phyloP scores from a whole-genome alignment of 2,797 vertebrate species.

The Poecile montanus region DNA sequence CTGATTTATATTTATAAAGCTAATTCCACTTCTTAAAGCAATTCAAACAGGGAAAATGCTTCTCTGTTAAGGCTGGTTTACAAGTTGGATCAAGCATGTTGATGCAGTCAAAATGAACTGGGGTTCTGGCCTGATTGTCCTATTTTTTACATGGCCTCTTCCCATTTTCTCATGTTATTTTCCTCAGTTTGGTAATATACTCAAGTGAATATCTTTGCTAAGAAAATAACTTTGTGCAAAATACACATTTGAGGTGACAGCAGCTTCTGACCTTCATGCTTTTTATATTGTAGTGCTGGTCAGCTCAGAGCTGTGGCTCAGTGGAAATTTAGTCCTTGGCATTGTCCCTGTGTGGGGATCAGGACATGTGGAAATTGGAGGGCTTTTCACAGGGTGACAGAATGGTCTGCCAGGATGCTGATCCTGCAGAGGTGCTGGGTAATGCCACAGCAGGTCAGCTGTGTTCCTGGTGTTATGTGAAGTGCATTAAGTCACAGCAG shows the following conservation, averaged over 20 bases:
- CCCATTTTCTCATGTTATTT: constrained; percentile 16
- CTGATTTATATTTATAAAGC: constrained; percentile 66
- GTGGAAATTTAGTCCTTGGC: constrained; percentile 36
- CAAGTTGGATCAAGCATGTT: not conserved
- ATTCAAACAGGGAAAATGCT: constrained; percentile 43
- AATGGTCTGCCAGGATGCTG: not conserved
- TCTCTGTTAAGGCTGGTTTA: not conserved
- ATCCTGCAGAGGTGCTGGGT: not conserved
- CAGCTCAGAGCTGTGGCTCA: constrained; percentile 8
- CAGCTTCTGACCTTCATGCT: constrained; percentile 52
- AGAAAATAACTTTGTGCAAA: constrained; percentile 31
- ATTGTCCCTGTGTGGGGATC: not conserved
- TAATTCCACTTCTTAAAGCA: constrained; percentile 48
- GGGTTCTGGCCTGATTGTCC: not conserved
- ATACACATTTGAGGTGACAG: constrained; percentile 24
- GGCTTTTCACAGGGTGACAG: not conserved
- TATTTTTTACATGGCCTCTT: constrained; percentile 10
- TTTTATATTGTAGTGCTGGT: constrained; percentile 24
- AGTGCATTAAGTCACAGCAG: not conserved
- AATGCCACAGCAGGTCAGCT: not conserved
- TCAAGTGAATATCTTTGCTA: not conserved
- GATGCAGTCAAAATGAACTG: not conserved
- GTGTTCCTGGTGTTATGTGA: not conserved
- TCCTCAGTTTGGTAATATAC: not conserved
- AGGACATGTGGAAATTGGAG: not conserved